A percentile compares a stretch with the other conserved stretches of the same genome.
Evolutionary conservation across 2,888 invertebrate genomes (phyloP).

Genomic region (Pyrochroa serraticornis): DNA sequence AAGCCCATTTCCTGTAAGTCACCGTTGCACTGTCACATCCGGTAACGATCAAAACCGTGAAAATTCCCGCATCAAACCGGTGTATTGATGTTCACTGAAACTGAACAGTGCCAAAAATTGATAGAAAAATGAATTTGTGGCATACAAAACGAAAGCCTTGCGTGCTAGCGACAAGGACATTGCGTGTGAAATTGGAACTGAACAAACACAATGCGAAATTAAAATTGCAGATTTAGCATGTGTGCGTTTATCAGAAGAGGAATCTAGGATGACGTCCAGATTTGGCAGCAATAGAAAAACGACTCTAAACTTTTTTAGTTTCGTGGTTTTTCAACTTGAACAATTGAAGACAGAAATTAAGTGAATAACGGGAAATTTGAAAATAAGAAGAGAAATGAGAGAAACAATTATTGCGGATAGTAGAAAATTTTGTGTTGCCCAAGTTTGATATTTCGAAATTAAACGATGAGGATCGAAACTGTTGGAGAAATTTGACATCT

Average conservation of each 20-base stretch:
- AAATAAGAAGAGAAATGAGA: no score
- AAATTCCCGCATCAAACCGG: not conserved
- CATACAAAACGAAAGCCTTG: not conserved
- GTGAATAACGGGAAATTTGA: no score
- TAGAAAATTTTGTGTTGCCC: no score
- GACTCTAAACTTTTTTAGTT: not conserved
- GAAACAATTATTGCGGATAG: no score
- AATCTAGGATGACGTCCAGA: no score
- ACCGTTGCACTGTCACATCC: conserved; percentile 23
- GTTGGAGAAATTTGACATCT: no score
- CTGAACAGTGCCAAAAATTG: not conserved
- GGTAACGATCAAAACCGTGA: conserved; percentile 13
- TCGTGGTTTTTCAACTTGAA: no score
- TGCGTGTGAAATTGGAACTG: not conserved
- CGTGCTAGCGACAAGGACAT: not conserved
- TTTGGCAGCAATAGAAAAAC: not conserved
- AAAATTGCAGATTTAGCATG: not conserved
- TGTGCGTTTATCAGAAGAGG: no score
- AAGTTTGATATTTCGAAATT: no score
- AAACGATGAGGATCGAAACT: no score
- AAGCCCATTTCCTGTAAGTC: conserved; percentile 31
- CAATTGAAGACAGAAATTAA: no score
- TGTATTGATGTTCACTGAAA: not conserved
- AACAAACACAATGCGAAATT: not conserved
- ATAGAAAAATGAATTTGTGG: not conserved